A percentile compares a stretch with the other conserved stretches of the same genome.
Evolutionary conservation across 1,140 invertebrate genomes (phyloP).

Genomic region (Procambarus clarkii): DNA sequence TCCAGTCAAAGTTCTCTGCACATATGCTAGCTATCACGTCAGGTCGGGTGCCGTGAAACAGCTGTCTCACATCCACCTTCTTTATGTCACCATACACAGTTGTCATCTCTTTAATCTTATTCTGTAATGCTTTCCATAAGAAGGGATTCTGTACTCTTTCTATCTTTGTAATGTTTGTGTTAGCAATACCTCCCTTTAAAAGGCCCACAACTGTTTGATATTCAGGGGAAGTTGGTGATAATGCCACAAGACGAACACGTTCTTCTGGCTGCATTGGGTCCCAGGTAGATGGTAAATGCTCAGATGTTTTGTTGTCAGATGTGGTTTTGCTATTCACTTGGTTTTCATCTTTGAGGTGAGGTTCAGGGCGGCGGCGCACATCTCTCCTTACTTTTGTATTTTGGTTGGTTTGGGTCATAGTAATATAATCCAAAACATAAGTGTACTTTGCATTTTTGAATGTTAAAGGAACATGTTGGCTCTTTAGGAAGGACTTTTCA

Average conservation of each 20-base stretch:
- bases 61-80: slow-evolving; percentile 25
- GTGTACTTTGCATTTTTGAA: slow-evolving; percentile 29
- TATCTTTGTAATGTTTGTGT: slow-evolving; percentile 6
- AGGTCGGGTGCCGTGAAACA: slow-evolving; percentile 57
- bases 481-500: slow-evolving; percentile 33
- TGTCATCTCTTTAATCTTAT: slow-evolving; percentile 41
- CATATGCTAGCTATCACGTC: slow-evolving; percentile 58
- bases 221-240: slow-evolving; percentile 26
- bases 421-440: slow-evolving; percentile 21
- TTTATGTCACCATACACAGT: slow-evolving; percentile 11
- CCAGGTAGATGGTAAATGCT: slow-evolving; percentile 17
- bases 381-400: slow-evolving; percentile 31
- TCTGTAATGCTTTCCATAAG: slow-evolving; percentile 53
- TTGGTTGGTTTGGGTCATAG: slow-evolving; percentile 54
- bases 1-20: slow-evolving; percentile 70
- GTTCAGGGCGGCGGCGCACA: slow-evolving; percentile 46
- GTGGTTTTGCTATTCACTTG: neutral
- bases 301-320: neutral
- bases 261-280: slow-evolving; percentile 34
- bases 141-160: slow-evolving; percentile 57
- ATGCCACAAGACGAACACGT: neutral
- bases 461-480: slow-evolving; percentile 4
- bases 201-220: neutral
- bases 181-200: neutral
- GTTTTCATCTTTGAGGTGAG: slow-evolving; percentile 3